Conservation (phyloP, 2,888 invertebrate species). For the Scrobipalpa atriplicella region DNA sequence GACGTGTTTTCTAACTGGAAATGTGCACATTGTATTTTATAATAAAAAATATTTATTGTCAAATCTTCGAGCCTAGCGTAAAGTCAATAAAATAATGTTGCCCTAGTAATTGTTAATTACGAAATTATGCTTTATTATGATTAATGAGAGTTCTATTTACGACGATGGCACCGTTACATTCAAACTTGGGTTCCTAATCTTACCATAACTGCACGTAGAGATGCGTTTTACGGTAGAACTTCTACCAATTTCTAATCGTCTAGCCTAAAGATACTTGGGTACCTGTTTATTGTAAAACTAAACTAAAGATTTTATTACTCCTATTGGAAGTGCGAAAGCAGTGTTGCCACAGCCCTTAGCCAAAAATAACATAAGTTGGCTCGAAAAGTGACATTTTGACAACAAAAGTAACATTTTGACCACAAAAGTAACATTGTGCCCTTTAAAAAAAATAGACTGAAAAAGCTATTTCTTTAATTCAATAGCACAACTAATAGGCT, state of each 20-base stretch:
- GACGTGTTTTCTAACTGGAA: slow-evolving; percentile 51
- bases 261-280: slow-evolving; percentile 6
- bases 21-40: slow-evolving; percentile 73
- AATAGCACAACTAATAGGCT: no score
- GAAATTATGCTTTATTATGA: slow-evolving; percentile 73
- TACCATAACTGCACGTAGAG: slow-evolving; percentile 38
- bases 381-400: no score
- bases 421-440: no score
- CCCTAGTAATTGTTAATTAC: slow-evolving; percentile 74
- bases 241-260: slow-evolving; percentile 20
- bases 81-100: slow-evolving; percentile 70
- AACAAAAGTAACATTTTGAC: no score
- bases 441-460: no score
- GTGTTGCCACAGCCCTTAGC: no score
- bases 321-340: background rate
- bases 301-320: background rate
- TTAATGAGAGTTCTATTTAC: slow-evolving; percentile 71
- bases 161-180: slow-evolving; percentile 58
- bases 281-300: background rate
- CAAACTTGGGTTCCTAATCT: slow-evolving; percentile 45
- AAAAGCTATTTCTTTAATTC: no score
- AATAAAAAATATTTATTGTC: slow-evolving; percentile 63
- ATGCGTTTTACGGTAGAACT: no score
- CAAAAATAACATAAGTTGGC: no score
- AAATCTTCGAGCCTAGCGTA: slow-evolving; percentile 68